These are phyloP conservation scores for Prietella phreatophila DNA, from an alignment of 2,113 vertebrate genomes.

Conservation along the genomic window DNA sequence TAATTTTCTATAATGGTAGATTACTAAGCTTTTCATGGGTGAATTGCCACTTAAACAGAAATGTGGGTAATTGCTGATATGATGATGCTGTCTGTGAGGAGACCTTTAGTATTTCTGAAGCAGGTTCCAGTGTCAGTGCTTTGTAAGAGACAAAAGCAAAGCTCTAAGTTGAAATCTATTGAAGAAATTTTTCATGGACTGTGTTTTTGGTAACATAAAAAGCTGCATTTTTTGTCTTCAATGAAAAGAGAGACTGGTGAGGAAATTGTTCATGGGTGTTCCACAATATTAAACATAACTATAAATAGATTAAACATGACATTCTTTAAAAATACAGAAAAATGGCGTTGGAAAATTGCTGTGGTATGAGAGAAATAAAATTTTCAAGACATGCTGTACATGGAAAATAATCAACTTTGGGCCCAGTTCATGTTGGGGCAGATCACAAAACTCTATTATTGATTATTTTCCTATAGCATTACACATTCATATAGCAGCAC, in stretches of 20 bases:
- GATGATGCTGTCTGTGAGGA: background rate
- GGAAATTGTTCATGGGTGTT: background rate
- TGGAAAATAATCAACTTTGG: background rate
- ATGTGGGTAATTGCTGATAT: background rate
- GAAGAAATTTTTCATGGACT: background rate
- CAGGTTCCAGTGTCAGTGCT: background rate
- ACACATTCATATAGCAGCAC: background rate
- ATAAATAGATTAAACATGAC: background rate
- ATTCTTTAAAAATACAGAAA: background rate
- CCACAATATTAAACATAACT: background rate
- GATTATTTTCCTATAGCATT: background rate
- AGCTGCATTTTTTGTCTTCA: background rate
- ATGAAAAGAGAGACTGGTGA: too few relatives aligned
- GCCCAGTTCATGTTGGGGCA: background rate
- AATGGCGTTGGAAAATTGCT: background rate
- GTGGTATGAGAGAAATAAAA: background rate
- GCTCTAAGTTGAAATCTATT: background rate
- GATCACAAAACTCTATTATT: background rate
- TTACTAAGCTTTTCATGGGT: background rate
- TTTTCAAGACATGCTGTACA: background rate
- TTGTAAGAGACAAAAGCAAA: background rate
- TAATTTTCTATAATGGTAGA: background rate
- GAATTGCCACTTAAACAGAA: background rate
- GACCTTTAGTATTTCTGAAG: background rate
- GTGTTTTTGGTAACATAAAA: background rate